These are phyloP conservation scores for Globia sparganii DNA, from an alignment of 2,888 invertebrate species.

Conservation along the genomic window DNA sequence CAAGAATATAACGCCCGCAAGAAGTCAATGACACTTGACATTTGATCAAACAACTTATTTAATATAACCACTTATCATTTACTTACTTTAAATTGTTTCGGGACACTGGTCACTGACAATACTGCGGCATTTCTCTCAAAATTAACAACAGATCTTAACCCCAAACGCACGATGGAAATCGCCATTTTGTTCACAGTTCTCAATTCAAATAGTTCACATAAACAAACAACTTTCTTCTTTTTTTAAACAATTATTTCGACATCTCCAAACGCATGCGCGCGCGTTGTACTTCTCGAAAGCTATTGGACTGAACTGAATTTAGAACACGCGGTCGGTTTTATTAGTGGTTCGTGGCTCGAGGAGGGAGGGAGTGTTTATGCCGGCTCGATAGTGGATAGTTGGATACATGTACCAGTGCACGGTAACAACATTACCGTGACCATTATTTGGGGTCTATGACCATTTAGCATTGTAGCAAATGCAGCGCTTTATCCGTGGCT, in stretches of 20 bases:
- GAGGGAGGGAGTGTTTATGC: conserved; percentile 73
- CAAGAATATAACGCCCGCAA: conserved; percentile 48
- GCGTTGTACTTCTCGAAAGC: conserved; percentile 63
- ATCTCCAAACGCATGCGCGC: conserved; percentile 59
- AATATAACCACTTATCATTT: conserved; percentile 11
- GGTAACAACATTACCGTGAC: no score
- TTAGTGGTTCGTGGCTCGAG: conserved; percentile 63
- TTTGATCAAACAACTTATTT: conserved; percentile 8
- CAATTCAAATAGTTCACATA: conserved; percentile 58
- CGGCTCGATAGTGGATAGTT: conserved; percentile 56
- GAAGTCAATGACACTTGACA: conserved; percentile 56
- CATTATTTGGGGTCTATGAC: conserved; percentile 58
- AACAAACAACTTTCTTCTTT: conserved; percentile 55
- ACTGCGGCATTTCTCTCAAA: conserved; percentile 82
- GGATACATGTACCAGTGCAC: conserved; percentile 59
- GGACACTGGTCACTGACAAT: conserved; percentile 76
- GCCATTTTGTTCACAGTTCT: conserved; percentile 81
- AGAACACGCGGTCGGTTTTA: conserved; percentile 81
- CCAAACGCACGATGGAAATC: conserved; percentile 84
- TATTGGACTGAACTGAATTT: conserved; percentile 78
- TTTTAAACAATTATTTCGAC: conserved; percentile 50
- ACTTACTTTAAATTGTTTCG: conserved; percentile 84
- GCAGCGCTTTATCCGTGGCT: no score
- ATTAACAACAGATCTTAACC: conserved; percentile 79
- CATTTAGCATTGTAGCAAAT: conserved; percentile 54